Evolutionary conservation across 2,888 invertebrate species (phyloP).

Genomic region (Eilema sororculum): DNA sequence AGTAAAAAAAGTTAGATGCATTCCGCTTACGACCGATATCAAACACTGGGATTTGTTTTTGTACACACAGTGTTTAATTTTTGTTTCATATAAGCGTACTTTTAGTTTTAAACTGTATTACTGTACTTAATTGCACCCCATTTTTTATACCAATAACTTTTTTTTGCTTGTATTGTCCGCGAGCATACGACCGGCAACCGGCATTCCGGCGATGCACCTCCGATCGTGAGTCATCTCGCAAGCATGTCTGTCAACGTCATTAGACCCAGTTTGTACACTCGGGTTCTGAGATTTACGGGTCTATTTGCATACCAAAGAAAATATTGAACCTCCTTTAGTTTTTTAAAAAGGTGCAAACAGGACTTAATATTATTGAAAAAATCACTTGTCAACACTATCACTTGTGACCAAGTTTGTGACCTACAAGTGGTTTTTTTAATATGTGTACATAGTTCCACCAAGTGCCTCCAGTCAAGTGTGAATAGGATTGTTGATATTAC

Average conservation of each 20-base stretch:
- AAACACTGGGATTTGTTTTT: neutral
- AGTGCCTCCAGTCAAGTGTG: no score
- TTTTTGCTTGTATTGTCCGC: slow-evolving; percentile 32
- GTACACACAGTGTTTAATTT: neutral
- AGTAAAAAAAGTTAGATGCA: neutral
- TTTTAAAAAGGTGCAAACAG: neutral
- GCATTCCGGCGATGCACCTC: slow-evolving; percentile 53
- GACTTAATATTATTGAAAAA: neutral
- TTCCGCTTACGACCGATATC: slow-evolving; percentile 1
- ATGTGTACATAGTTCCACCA: no score
- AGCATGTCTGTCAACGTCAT: slow-evolving; percentile 65
- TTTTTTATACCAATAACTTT: slow-evolving; percentile 9
- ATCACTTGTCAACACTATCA: no score
- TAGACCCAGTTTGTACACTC: slow-evolving; percentile 49
- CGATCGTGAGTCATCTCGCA: slow-evolving; percentile 62
- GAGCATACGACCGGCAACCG: slow-evolving; percentile 43
- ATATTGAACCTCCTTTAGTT: neutral
- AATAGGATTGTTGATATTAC: no score
- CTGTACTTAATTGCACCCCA: neutral
- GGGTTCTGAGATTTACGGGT: slow-evolving; percentile 10
- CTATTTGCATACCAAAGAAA: neutral
- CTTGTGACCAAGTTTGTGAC: no score
- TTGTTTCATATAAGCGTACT: neutral
- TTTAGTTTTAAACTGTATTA: neutral
- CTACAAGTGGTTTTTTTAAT: no score